Evolutionary conservation across 2,888 invertebrate species (phyloP), one percentile per base, ranked within the genome.

Genomic region (Megalurothrips usitatus): DNA sequence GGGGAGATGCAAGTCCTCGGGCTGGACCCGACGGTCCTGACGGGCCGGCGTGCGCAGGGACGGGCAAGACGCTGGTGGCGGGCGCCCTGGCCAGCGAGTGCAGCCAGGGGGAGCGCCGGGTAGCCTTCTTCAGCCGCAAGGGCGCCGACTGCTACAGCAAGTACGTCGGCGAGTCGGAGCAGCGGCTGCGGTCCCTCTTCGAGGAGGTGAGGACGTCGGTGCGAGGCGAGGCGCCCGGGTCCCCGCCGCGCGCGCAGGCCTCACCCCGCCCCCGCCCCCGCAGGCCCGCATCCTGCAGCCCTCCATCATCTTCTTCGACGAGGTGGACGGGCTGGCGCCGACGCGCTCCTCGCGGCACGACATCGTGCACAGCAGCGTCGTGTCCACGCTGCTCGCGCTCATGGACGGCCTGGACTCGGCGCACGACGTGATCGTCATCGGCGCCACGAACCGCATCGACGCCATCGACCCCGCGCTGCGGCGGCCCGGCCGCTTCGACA

Each of bases 221-320:
- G 6, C 52, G 52, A 52, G 34, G n/a, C n/a, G n/a, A n/a, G n/a
- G n/a, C n/a, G n/a, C n/a, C n/a, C n/a, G n/a, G n/a, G n/a, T n/a
- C n/a, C n/a, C n/a, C n/a, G n/a, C n/a, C n/a, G n/a, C n/a, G n/a
- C n/a, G n/a, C n/a, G n/a, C n/a, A n/a, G n/a, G n/a, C 34, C 34
- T 43, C 3, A n/a, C 17, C 52, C 52, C 52, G 58, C 11, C 1
- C 58, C 11, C 12, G 14, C 17, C 14, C 14, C 58, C 23, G 9
- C 68, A 68, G 68, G 68, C 68, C 23, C 68, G 68, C 68, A 68
- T 68, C 68, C 4, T 68, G 68, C 68, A 79, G 68, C 90, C 90
- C 0, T 87, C 89, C 0, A 90, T 91, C 78, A 89, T 91, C 68
- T 91, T 91, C 86, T 90, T 91, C 86, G 91, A 91, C 85, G 91